phyloP scores from a whole-genome alignment of 2,113 vertebrate species.

The Sylvia atricapilla region DNA sequence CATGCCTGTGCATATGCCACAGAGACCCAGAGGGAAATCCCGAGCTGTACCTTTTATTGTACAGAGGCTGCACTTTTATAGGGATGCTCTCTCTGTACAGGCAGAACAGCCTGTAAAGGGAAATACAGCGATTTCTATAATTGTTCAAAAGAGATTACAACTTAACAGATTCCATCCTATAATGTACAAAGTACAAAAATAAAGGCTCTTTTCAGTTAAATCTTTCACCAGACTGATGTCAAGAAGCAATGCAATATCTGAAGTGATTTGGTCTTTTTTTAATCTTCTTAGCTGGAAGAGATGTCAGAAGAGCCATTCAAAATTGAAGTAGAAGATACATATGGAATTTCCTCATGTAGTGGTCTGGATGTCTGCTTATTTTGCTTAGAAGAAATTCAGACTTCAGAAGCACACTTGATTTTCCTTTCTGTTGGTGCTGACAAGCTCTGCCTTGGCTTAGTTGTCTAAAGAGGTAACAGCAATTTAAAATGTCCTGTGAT shows the following conservation, averaged over 20 bases:
- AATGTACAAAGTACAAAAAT: conserved; percentile 1
- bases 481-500: conserved; percentile 40
- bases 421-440: conserved; percentile 5
- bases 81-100: neutral
- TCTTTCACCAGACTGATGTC: conserved; percentile 26
- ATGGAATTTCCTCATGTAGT: neutral
- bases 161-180: conserved; percentile 12
- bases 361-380: conserved; percentile 9
- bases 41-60: neutral
- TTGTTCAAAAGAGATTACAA: conserved; percentile 28
- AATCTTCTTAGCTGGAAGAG: conserved; percentile 47
- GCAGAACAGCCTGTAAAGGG: neutral
- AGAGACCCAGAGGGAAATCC: neutral
- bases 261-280: conserved; percentile 20
- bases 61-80: neutral
- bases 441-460: conserved; percentile 35
- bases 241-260: conserved; percentile 25
- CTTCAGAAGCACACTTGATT: conserved; percentile 10
- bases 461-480: conserved; percentile 30
- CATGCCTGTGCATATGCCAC: neutral
- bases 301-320: conserved; percentile 21
- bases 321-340: neutral
- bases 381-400: conserved; percentile 17
- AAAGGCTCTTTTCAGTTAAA: conserved; percentile 47
- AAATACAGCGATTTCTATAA: neutral